A percentile compares a stretch with the other conserved stretches of the same genome.
Evolutionary conservation across 2,888 invertebrate genomes (phyloP).

Genomic region (Tetragonisca angustula): DNA sequence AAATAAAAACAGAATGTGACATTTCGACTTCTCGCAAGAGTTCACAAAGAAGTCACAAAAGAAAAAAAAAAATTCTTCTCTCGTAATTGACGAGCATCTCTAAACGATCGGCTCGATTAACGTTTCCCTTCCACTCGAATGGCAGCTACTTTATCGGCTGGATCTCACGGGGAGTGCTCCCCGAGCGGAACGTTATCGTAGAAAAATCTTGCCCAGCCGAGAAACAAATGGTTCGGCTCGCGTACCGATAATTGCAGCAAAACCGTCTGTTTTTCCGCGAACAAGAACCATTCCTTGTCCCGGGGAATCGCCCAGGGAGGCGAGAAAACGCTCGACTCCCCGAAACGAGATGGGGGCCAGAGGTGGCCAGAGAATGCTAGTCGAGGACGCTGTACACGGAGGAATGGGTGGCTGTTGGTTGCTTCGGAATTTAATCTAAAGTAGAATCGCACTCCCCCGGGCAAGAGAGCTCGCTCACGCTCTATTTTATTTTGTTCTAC

Average conservation of each 20-base stretch:
- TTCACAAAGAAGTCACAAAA: too few species aligned
- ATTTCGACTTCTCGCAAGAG: too few species aligned
- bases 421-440: conserved; percentile 80
- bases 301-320: conserved; percentile 41
- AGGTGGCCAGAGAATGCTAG: conserved; percentile 7
- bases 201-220: conserved; percentile 35
- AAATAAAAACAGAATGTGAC: background rate
- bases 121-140: background rate
- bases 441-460: conserved; percentile 74
- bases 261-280: conserved; percentile 52
- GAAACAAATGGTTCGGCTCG: conserved; percentile 27
- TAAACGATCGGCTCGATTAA: background rate
- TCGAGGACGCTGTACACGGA: conserved; percentile 3
- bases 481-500: conserved; percentile 73
- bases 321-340: conserved; percentile 62
- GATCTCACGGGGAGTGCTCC: background rate
- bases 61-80: too few species aligned
- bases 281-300: conserved; percentile 41
- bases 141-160: background rate
- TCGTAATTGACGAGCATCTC: background rate
- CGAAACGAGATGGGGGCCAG: conserved; percentile 64
- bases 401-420: conserved; percentile 36
- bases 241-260: conserved; percentile 62
- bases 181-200: conserved; percentile 27
- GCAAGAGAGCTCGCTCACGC: conserved; percentile 66